Evolutionary conservation across 2,888 invertebrate genomes (phyloP).

Genomic region (Rhodophaea formosa): DNA sequence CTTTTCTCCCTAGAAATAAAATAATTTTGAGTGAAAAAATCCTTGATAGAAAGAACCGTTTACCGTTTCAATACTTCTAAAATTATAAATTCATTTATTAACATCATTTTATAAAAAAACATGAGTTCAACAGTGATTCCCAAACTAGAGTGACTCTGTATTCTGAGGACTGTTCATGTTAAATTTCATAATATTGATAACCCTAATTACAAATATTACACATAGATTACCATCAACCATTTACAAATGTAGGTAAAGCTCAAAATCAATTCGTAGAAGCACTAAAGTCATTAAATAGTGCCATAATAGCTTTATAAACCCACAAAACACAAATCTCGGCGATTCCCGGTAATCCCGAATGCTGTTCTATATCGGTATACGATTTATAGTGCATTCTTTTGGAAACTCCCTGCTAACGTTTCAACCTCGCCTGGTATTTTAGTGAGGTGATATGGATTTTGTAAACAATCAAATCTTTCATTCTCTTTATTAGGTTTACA

Average conservation of each 20-base stretch:
- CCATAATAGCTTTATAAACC: neutral
- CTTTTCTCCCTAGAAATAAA: too few species aligned
- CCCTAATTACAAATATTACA: too few species aligned
- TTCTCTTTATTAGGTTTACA: neutral
- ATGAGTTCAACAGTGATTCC: too few species aligned
- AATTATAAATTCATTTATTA: too few species aligned
- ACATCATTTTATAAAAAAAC: too few species aligned
- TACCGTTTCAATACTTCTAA: too few species aligned
- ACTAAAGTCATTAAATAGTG: neutral
- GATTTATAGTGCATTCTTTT: slow-evolving; percentile 23
- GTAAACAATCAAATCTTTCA: neutral
- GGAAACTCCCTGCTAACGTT: neutral
- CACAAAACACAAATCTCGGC: neutral
- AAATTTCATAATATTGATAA: too few species aligned
- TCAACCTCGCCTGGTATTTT: neutral
- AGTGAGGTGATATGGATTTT: neutral
- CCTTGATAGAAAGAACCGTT: too few species aligned
- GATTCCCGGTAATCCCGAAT: neutral
- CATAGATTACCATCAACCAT: too few species aligned
- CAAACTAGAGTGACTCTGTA: too few species aligned
- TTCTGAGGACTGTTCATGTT: too few species aligned
- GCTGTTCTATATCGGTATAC: slow-evolving; percentile 16
- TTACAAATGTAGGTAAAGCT: neutral
- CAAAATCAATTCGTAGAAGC: neutral
- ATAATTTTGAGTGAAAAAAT: too few species aligned